Percentiles rank a stretch among this genome's conserved stretches.
phyloP scores from a whole-genome alignment of 2,888 invertebrate genomes.

The Cephus rjabovi region DNA sequence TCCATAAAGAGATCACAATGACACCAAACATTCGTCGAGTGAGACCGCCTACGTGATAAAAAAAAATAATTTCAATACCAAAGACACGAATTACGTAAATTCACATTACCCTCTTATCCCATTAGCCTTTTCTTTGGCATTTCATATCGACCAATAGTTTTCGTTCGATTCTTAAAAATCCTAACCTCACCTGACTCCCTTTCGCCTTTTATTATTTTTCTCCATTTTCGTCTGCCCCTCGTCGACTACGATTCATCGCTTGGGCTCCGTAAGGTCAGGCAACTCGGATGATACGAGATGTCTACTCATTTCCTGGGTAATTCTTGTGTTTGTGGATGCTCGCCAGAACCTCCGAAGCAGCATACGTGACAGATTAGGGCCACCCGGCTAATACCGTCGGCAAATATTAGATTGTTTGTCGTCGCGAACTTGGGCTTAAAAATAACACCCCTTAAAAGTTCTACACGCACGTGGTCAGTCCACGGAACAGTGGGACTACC shows the following conservation, averaged over 20 bases:
- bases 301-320: neutral
- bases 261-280: neutral
- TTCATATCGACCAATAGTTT: neutral
- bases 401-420: constrained; percentile 46
- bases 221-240: neutral
- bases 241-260: neutral
- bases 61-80: neutral
- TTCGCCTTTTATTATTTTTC: neutral
- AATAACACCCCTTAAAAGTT: constrained; percentile 47
- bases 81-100: neutral
- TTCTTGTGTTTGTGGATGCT: neutral
- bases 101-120: no score
- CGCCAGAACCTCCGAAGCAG: constrained; percentile 6
- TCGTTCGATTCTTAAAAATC: constrained; percentile 1
- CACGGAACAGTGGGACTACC: neutral
- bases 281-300: neutral
- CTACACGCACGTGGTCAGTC: constrained; percentile 27
- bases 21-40: no score
- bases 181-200: neutral
- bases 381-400: constrained; percentile 43
- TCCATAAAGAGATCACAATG: no score
- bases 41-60: neutral
- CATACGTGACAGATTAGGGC: constrained; percentile 44
- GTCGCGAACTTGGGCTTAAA: constrained; percentile 36
- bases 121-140: neutral